A percentile compares a stretch with the other conserved stretches of the same genome.
phyloP scores from a whole-genome alignment of 2,888 invertebrate species.

The Oscheius sp. region DNA sequence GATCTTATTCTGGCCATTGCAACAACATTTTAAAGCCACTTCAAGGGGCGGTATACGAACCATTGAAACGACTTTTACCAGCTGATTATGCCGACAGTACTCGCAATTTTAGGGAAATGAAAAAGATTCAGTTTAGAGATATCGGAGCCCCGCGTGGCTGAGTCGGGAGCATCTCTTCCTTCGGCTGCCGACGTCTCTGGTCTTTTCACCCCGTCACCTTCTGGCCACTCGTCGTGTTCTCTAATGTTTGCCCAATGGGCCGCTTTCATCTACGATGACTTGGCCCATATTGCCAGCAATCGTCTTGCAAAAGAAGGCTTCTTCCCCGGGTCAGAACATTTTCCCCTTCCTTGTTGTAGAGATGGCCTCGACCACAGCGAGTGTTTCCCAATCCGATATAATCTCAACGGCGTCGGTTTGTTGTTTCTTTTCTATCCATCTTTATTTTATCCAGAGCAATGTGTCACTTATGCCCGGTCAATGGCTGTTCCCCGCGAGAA shows the following conservation, averaged over 20 bases:
- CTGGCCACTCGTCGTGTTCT: conserved; percentile 78
- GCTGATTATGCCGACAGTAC: conserved; percentile 68
- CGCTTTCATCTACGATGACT: conserved; percentile 71
- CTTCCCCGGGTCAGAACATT: conserved; percentile 76
- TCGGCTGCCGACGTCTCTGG: conserved; percentile 49
- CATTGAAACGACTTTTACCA: conserved; percentile 64
- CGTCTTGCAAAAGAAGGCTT: conserved; percentile 78
- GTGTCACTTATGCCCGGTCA: conserved; percentile 66
- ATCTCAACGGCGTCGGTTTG: conserved; percentile 1
- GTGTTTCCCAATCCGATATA: conserved; percentile 49
- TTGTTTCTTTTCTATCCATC: too few relatives aligned
- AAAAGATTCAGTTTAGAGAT: conserved; percentile 49
- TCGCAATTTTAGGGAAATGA: not conserved
- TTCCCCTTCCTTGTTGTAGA: conserved; percentile 67
- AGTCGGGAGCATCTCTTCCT: conserved; percentile 52
- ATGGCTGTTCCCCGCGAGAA: conserved; percentile 64
- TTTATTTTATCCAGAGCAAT: conserved; percentile 37
- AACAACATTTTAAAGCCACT: conserved; percentile 72
- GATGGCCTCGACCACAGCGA: conserved; percentile 62
- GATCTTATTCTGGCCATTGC: conserved; percentile 72
- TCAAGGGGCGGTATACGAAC: conserved; percentile 70
- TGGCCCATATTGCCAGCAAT: conserved; percentile 77
- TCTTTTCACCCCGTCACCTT: conserved; percentile 53
- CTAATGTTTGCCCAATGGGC: conserved; percentile 79
- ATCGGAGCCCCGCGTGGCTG: conserved; percentile 42